Percentiles rank a stretch among this genome's conserved stretches.
Evolutionary conservation across 2,797 vertebrate genomes (phyloP).

Genomic region (Rhinatrema bivittatum): DNA sequence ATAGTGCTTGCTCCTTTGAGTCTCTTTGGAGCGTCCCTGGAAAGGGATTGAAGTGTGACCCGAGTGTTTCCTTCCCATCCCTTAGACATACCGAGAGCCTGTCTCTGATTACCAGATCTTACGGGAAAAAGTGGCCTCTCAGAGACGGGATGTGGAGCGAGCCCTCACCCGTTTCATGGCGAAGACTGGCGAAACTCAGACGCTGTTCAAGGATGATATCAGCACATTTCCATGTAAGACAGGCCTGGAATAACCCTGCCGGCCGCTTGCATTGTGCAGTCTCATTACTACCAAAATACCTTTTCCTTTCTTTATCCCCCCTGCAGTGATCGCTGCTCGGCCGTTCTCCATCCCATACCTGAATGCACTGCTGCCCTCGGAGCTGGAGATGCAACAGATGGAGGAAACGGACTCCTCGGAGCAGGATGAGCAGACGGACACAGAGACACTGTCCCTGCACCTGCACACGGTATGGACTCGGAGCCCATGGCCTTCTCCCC

Average conservation of each 20-base stretch:
- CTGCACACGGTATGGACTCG: constrained; percentile 45
- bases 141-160: constrained; percentile 87
- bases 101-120: constrained; percentile 92
- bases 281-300: too few species aligned
- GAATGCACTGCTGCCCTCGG: constrained; percentile 88
- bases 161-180: constrained; percentile 97
- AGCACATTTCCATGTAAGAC: constrained; percentile 84
- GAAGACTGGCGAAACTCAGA: constrained; percentile 93
- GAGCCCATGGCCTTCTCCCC: not conserved
- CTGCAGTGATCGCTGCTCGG: constrained; percentile 83
- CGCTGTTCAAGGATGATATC: constrained; percentile 92
- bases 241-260: too few species aligned
- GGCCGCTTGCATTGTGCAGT: not conserved
- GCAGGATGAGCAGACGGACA: constrained; percentile 94
- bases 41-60: too few species aligned
- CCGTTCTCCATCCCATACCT: constrained; percentile 85
- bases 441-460: constrained; percentile 76
- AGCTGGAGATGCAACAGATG: constrained; percentile 90
- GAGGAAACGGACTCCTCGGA: constrained; percentile 96
- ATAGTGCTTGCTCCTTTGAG: too few species aligned
- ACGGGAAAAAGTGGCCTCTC: constrained; percentile 88
- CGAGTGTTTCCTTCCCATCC: not conserved
- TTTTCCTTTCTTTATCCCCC: constrained; percentile 29
- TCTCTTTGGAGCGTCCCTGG: too few species aligned
- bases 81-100: constrained; percentile 86